phyloP scores from a whole-genome alignment of 2,113 vertebrate genomes.

The Pluvianellus socialis region DNA sequence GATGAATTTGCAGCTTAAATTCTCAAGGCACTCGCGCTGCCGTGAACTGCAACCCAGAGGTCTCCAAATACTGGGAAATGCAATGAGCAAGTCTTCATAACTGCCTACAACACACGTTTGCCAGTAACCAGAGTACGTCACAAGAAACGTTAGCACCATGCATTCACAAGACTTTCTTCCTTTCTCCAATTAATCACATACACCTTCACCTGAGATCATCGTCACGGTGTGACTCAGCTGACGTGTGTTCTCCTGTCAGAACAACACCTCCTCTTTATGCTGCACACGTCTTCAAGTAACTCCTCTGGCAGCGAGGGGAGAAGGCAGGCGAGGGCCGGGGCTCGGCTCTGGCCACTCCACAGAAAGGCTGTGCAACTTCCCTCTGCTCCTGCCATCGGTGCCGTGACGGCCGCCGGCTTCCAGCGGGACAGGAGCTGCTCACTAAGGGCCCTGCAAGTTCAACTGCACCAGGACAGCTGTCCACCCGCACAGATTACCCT shows the following conservation, averaged over 20 bases:
- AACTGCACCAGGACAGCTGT: neutral
- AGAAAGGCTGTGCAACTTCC: too few species aligned
- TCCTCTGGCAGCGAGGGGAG: neutral
- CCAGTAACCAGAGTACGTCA: neutral
- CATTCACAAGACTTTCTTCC: neutral
- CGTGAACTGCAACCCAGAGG: neutral
- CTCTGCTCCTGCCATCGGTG: neutral
- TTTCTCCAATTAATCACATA: neutral
- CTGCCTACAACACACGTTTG: neutral
- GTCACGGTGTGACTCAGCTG: neutral
- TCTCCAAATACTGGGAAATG: conserved; percentile 37
- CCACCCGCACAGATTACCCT: neutral
- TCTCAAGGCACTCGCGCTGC: neutral
- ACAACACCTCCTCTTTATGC: neutral
- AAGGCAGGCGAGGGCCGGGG: rapidly evolving
- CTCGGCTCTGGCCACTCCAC: neutral
- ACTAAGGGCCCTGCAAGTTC: neutral
- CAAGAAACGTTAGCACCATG: neutral
- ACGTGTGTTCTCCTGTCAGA: rapidly evolving
- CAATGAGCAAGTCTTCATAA: neutral
- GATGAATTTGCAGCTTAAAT: neutral
- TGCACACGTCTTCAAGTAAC: rapidly evolving
- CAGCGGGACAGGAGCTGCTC: neutral
- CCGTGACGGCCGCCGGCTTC: rapidly evolving
- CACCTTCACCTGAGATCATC: neutral